Percentiles rank a stretch among this genome's conserved stretches.
These are phyloP conservation scores for Onychomys arenicola DNA, from an alignment of 2,797 vertebrate genomes.

Conservation along the genomic window DNA sequence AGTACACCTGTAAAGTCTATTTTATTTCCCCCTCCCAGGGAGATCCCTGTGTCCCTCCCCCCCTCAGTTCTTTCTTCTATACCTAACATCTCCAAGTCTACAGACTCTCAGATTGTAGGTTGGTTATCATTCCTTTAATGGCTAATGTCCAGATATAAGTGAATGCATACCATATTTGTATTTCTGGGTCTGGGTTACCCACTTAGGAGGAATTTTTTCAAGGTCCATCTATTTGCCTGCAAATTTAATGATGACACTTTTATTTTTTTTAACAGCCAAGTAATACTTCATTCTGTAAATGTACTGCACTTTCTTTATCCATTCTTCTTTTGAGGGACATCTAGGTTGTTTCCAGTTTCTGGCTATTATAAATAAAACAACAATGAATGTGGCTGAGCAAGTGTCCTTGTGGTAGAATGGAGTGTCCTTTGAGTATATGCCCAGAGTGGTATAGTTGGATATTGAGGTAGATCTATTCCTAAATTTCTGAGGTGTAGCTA, in stretches of 20 bases:
- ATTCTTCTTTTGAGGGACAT: neutral
- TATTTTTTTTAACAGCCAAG: neutral
- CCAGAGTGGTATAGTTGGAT: neutral
- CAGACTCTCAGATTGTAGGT: neutral
- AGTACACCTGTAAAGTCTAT: neutral
- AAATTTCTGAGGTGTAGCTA: neutral
- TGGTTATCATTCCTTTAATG: neutral
- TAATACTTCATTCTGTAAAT: neutral
- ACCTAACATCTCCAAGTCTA: neutral
- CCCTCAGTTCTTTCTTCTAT: no score
- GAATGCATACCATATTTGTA: neutral
- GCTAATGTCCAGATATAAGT: neutral
- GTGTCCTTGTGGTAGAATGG: neutral
- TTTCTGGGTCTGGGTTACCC: neutral
- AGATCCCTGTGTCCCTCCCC: no score
- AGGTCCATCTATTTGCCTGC: neutral
- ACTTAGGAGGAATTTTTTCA: neutral
- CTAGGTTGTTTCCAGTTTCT: neutral
- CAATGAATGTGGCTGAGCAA: neutral
- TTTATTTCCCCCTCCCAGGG: no score
- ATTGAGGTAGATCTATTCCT: neutral
- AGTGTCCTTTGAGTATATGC: neutral
- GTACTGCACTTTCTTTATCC: neutral
- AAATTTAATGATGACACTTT: neutral
- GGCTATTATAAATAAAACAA: neutral